phyloP scores from a whole-genome alignment of 2,797 vertebrate genomes.

The Tinamus major region DNA sequence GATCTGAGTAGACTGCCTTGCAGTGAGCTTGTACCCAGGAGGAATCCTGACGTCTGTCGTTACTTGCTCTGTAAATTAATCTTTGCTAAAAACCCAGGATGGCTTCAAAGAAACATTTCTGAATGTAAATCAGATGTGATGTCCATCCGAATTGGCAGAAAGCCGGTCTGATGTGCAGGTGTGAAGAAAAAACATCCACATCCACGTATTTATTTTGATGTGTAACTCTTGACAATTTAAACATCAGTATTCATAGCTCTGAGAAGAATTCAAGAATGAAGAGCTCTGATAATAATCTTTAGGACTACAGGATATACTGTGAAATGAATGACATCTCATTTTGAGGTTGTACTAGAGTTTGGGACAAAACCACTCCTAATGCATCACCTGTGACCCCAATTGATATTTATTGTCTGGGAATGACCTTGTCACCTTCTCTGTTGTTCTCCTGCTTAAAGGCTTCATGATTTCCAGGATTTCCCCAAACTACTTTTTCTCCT shows the following conservation, averaged over 20 bases:
- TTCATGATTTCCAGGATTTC: not conserved
- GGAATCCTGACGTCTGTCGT: slow-evolving; percentile 1
- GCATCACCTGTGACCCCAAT: not conserved
- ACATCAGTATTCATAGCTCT: not conserved
- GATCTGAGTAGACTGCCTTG: slow-evolving; percentile 12
- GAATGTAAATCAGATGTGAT: not conserved
- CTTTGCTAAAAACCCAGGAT: not conserved
- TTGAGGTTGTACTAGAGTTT: not conserved
- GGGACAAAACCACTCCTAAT: not conserved
- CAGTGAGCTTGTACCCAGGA: not conserved
- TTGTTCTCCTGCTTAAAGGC: not conserved
- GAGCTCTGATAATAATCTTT: not conserved
- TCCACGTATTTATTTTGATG: not conserved
- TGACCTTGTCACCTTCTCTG: not conserved
- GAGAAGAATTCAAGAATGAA: not conserved
- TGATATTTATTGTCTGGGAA: not conserved
- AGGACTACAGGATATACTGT: not conserved
- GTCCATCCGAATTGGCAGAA: slow-evolving; percentile 11
- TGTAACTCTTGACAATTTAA: not conserved
- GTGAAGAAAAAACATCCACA: slow-evolving; percentile 6
- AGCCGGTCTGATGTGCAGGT: not conserved
- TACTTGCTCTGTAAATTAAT: not conserved
- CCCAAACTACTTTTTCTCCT: not conserved
- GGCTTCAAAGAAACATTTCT: slow-evolving; percentile 34
- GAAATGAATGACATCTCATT: not conserved